A percentile compares a stretch with the other conserved stretches of the same genome.
These are phyloP conservation scores for Euleptes europaea DNA, from an alignment of 2,113 vertebrate genomes.

Conservation along the genomic window DNA sequence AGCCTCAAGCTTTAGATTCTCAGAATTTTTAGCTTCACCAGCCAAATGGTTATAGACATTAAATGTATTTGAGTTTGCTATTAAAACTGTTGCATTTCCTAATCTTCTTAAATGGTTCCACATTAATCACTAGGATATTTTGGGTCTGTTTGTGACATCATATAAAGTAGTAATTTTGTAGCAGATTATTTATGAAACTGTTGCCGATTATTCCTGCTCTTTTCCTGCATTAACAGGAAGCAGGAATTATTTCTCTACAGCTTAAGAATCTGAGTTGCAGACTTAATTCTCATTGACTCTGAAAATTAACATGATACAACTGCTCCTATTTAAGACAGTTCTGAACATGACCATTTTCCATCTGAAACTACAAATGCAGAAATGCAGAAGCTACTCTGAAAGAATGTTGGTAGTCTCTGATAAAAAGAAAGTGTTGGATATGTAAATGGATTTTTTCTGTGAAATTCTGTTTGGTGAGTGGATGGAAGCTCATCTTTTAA, in stretches of 20 bases:
- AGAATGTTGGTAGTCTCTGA: neutral
- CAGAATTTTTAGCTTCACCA: neutral
- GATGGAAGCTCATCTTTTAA: neutral
- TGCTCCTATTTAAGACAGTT: conserved; percentile 38
- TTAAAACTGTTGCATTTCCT: conserved; percentile 22
- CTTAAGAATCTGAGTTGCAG: conserved; percentile 36
- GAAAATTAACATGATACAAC: conserved; percentile 34
- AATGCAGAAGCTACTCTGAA: neutral
- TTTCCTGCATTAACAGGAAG: conserved; percentile 36
- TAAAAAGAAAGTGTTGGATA: neutral
- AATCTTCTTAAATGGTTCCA: conserved; percentile 15
- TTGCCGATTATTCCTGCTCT: conserved; percentile 43
- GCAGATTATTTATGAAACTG: conserved; percentile 43
- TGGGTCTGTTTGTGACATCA: conserved; percentile 33
- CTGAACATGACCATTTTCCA: conserved; percentile 40
- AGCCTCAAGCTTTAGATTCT: neutral
- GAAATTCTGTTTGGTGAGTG: neutral
- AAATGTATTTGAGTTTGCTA: neutral
- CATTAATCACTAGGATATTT: conserved; percentile 50
- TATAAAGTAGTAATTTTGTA: conserved; percentile 16
- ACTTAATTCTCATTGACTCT: conserved; percentile 24
- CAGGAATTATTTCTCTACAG: conserved; percentile 7
- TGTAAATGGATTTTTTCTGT: neutral
- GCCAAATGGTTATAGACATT: neutral
- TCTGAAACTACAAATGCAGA: conserved; percentile 31